Evolutionary conservation across 2,888 invertebrate species (phyloP), one percentile per base, ranked within the genome.

Genomic region (Thera obeliscata): DNA sequence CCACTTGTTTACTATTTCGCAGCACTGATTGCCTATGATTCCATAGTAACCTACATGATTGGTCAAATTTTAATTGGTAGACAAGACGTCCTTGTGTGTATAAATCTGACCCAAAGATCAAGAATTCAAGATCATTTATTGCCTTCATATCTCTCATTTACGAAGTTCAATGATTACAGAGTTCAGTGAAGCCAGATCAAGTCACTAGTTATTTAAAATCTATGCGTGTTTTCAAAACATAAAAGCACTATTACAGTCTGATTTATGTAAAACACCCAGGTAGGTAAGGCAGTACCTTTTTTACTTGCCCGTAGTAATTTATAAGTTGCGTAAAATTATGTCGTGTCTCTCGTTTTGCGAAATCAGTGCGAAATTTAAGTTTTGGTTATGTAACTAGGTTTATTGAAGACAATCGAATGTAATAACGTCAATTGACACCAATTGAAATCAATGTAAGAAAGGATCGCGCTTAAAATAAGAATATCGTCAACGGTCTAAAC

Each of bases 211-310:
- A 33, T 52, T 60, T 69, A 59, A 56, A 58, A 59, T 56, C 62
- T 67, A 9, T 52, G 69, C 73, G 73, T 74, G 73, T 65, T 65
- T 38, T 22, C n/a, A 38, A n/a, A 63, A 69, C 72, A 65, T 72
- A 65, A 72, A 61, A 64, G 64, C 56, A 66, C 48, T 12, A 12
- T 38, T 59, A 48, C 41, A 56, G 56, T 56, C 50, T 59, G 35
- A 59, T 67, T 63, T 56, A 59, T 59, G 49, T 59, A 55, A 63
- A 59, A 56, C 49, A 54, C 9, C 9, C 4, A 43, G 41, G 22
- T 22, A 22, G 22, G 22, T 22, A 22, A 22, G 22, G 22, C 22
- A 22, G 22, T 22, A 59, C 22, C 54, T 22, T 12, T 64, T 59
- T 64, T 12, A 38, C 46, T 55, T 48, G 55, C 61, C 38, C 46